These are phyloP conservation scores for Lethenteron reissneri DNA, from an alignment of 2,113 vertebrate species.

Conservation along the genomic window DNA sequence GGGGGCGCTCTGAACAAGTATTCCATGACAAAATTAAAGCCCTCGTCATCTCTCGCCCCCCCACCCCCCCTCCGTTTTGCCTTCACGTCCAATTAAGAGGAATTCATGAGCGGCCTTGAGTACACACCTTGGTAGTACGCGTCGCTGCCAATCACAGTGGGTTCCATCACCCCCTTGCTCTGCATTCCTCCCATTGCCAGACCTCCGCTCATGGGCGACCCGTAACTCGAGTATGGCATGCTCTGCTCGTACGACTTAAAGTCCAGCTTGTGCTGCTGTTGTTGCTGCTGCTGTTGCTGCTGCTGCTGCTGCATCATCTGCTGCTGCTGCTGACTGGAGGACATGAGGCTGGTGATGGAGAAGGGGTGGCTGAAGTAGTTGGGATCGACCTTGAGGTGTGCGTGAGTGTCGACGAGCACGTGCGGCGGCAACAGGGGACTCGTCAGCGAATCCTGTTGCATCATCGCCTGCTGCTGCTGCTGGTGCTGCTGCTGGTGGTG, in stretches of 20 bases:
- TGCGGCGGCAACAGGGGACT: slow-evolving; percentile 52
- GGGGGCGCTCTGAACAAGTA: too few relatives aligned
- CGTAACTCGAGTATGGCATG: slow-evolving; percentile 87
- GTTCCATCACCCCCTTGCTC: slow-evolving; percentile 66
- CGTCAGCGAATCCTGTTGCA: slow-evolving; percentile 48
- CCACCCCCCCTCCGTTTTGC: too few relatives aligned
- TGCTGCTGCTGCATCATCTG: slow-evolving; percentile 17
- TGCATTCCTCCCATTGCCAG: slow-evolving; percentile 76
- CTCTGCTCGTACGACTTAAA: slow-evolving; percentile 96
- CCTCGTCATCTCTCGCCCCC: too few relatives aligned
- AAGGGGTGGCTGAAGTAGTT: slow-evolving; percentile 99
- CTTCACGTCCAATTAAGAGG: slow-evolving; percentile 31
- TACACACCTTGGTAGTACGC: slow-evolving; percentile 88
- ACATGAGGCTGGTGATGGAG: slow-evolving; percentile 98
- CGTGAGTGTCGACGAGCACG: slow-evolving; percentile 21
- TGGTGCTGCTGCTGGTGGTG: slow-evolving; percentile 39
- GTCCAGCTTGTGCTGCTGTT: slow-evolving; percentile 74
- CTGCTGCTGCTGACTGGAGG: slow-evolving; percentile 72
- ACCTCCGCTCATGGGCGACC: slow-evolving; percentile 67
- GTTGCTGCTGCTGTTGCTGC: slow-evolving; percentile 15
- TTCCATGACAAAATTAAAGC: too few relatives aligned
- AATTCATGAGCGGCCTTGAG: slow-evolving; percentile 96
- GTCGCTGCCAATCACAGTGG: slow-evolving; percentile 54
- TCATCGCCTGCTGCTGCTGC: slow-evolving; percentile 47
- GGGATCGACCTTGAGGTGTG: slow-evolving; percentile 86